phyloP scores from a whole-genome alignment of 2,888 invertebrate genomes.

The Cheiracanthium punctorium region DNA sequence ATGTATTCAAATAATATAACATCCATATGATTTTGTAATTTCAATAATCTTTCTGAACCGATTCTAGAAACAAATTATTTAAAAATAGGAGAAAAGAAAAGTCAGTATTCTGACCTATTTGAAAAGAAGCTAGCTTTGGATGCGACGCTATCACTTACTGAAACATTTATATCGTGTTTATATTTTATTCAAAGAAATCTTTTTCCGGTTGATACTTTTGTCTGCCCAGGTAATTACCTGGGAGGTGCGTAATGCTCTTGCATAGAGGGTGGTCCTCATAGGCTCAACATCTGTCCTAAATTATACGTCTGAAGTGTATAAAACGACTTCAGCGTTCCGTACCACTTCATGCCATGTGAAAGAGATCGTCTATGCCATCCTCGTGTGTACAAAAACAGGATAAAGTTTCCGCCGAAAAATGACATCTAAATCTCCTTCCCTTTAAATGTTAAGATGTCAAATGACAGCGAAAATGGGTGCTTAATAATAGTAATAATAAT shows the following conservation, averaged over 20 bases:
- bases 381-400: neutral
- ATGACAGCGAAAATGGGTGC: neutral
- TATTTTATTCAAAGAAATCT: too few species aligned
- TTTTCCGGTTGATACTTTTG: too few species aligned
- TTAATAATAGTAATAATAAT: neutral
- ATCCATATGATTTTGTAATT: too few species aligned
- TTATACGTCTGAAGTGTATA: neutral
- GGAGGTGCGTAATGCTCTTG: neutral
- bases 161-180: too few species aligned
- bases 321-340: neutral
- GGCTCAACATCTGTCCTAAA: neutral
- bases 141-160: too few species aligned
- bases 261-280: neutral
- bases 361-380: neutral
- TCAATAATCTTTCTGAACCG: too few species aligned
- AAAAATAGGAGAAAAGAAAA: too few species aligned
- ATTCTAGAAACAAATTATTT: too few species aligned
- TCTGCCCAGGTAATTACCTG: too few species aligned
- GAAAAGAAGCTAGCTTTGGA: too few species aligned
- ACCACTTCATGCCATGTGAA: neutral
- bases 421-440: neutral
- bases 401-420: neutral
- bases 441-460: neutral
- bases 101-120: too few species aligned
- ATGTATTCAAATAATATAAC: too few species aligned